phyloP scores from a whole-genome alignment of 2,113 vertebrate genomes.

The Callospermophilus lateralis region DNA sequence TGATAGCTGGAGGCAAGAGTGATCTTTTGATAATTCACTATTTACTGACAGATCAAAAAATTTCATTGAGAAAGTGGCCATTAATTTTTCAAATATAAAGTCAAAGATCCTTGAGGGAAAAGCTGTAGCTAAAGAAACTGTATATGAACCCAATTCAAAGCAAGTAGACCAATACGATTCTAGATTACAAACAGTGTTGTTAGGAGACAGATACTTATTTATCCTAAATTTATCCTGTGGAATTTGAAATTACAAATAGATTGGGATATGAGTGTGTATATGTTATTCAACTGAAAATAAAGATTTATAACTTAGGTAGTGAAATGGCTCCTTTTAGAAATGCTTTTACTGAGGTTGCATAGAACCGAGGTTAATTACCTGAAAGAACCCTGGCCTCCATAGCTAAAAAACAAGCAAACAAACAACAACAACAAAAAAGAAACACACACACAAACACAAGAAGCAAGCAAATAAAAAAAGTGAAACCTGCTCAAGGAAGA shows the following conservation, averaged over 20 bases:
- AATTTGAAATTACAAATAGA: constrained; percentile 11
- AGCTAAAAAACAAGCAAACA: not conserved
- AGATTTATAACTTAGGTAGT: not conserved
- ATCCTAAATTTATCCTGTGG: not conserved
- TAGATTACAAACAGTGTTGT: not conserved
- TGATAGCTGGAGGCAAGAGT: not conserved
- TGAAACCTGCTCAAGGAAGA: not conserved
- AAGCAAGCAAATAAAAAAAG: not conserved
- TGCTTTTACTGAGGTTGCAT: not conserved
- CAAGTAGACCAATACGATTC: not conserved
- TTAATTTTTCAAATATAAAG: constrained; percentile 45
- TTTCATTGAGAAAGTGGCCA: not conserved
- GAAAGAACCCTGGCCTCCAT: not conserved
- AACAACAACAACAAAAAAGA: no score
- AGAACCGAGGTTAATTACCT: not conserved
- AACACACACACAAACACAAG: not conserved
- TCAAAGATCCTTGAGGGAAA: not conserved
- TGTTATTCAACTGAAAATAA: not conserved
- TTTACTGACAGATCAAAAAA: constrained; percentile 27
- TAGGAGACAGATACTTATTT: not conserved
- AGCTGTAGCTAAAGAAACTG: not conserved
- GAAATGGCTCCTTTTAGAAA: not conserved
- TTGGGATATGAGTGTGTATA: not conserved
- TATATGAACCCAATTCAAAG: not conserved
- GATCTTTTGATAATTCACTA: not conserved